A percentile compares a stretch with the other conserved stretches of the same genome.
Evolutionary conservation across 2,797 vertebrate species (phyloP).

Genomic region (Enteromius fasciolatus): DNA sequence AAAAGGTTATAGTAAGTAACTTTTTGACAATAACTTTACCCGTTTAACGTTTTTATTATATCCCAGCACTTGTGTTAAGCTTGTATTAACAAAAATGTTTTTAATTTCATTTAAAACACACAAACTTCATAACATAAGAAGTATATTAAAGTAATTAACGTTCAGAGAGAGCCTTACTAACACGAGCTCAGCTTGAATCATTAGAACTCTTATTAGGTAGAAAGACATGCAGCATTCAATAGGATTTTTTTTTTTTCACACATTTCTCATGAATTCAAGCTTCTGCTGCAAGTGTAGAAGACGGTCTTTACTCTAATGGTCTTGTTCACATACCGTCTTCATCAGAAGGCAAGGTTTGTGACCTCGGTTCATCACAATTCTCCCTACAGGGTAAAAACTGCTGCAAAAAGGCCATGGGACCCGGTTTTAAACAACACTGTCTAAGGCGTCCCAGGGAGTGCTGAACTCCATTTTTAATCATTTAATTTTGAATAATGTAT

Average conservation of each 20-base stretch:
- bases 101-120: neutral
- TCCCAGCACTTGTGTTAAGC: neutral
- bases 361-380: neutral
- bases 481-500: conserved; percentile 39
- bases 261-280: neutral
- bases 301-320: neutral
- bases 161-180: neutral
- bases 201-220: neutral
- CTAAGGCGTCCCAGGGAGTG: neutral
- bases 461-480: conserved; percentile 28
- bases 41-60: neutral
- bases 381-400: neutral
- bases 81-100: neutral
- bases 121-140: neutral
- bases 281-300: neutral
- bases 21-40: neutral
- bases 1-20: neutral
- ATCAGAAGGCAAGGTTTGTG: neutral
- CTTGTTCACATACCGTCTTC: neutral
- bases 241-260: neutral
- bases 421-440: neutral
- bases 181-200: neutral
- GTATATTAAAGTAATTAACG: neutral
- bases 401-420: neutral
- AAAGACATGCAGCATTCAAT: neutral